Evolutionary conservation across 30 jellyfish, hydroid and myxozoan species (phyloP).

Genomic region (Cassiopea xamachana): DNA sequence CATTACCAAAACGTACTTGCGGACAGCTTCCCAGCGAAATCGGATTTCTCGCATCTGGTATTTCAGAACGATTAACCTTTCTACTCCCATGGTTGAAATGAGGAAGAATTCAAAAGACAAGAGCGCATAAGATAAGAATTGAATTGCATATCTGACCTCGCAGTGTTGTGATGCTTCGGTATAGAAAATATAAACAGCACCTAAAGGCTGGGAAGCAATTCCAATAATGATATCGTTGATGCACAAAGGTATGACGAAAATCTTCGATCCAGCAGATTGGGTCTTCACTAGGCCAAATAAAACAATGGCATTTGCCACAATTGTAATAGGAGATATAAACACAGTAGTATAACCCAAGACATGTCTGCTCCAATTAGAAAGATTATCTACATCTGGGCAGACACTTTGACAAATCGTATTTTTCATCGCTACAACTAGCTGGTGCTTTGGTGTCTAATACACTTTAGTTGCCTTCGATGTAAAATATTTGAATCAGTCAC

Average conservation of each 20-base stretch:
- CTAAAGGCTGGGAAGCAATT: constrained; percentile 9
- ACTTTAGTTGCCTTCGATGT: no score
- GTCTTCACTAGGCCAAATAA: constrained; percentile 30
- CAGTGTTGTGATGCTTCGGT: not conserved
- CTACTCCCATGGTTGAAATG: constrained; percentile 48
- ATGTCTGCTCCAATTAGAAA: not conserved
- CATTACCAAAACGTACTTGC: constrained; percentile 26
- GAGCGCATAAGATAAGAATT: constrained; percentile 25
- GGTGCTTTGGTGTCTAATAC: not conserved
- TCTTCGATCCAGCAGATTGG: constrained; percentile 43
- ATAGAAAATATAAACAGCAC: not conserved
- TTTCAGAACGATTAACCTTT: constrained; percentile 43
- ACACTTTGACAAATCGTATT: constrained; percentile 29
- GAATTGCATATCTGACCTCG: not conserved
- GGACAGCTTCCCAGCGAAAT: constrained; percentile 47
- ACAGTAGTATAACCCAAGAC: not conserved
- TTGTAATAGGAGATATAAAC: constrained; percentile 20
- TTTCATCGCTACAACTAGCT: not conserved
- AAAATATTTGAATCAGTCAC: no score
- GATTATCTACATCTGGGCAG: constrained; percentile 30
- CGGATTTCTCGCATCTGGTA: constrained; percentile 21
- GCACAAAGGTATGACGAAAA: constrained; percentile 36
- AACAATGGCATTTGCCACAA: constrained; percentile 14
- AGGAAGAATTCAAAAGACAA: constrained; percentile 22
- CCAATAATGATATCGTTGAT: constrained; percentile 53